phyloP scores from a whole-genome alignment of 1,140 invertebrate species.

The Pseudomyrmex concolor region DNA sequence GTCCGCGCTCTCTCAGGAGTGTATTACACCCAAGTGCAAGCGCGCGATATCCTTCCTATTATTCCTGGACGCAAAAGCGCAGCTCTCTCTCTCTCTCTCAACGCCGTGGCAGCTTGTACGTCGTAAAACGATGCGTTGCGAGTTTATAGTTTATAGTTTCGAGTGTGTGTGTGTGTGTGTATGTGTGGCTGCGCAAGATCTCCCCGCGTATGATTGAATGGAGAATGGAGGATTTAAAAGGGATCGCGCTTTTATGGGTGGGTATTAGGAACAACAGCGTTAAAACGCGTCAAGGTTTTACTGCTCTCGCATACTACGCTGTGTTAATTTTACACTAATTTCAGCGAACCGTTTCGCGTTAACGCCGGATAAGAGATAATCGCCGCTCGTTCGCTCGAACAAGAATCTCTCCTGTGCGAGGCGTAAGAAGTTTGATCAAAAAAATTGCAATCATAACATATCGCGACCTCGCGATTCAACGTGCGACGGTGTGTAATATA shows the following conservation, averaged over 20 bases:
- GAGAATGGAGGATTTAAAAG: constrained; percentile 78
- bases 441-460: neutral
- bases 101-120: constrained; percentile 74
- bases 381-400: neutral
- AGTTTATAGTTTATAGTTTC: constrained; percentile 81
- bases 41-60: neutral
- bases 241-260: constrained; percentile 79
- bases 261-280: constrained; percentile 75
- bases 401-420: too few relatives aligned
- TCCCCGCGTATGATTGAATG: constrained; percentile 72
- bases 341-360: constrained; percentile 11
- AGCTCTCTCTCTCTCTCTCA: constrained; percentile 4
- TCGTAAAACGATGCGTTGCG: constrained; percentile 82
- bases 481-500: neutral
- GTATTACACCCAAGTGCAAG: neutral
- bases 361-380: constrained; percentile 19
- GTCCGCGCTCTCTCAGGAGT: neutral
- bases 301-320: neutral
- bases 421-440: neutral
- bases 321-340: constrained; percentile 66
- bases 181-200: neutral
- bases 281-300: constrained; percentile 62
- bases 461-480: neutral
- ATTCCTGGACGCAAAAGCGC: neutral
- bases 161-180: constrained; percentile 72